These are phyloP conservation scores for Actinia equina DNA, from an alignment of 64 coral and sea anemone genomes.

Conservation along the genomic window DNA sequence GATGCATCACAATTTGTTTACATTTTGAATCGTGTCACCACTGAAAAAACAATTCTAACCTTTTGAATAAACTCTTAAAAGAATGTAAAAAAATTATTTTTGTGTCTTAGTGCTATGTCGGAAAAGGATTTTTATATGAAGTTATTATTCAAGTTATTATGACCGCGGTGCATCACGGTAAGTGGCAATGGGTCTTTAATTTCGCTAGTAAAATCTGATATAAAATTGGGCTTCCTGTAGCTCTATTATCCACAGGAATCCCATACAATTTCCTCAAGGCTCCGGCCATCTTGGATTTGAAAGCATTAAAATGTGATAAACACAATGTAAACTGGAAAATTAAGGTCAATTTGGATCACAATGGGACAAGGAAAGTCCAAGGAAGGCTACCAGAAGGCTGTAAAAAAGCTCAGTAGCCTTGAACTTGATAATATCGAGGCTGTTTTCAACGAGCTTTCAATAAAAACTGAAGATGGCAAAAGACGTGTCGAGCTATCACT, in stretches of 20 bases:
- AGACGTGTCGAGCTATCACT: conserved; percentile 69
- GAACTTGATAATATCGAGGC: conserved; percentile 87
- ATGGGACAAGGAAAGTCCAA: conserved; percentile 90
- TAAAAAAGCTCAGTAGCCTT: conserved; percentile 79
- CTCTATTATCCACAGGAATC: not conserved
- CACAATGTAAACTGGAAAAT: not conserved
- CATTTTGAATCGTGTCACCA: too few species aligned
- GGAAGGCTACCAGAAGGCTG: conserved; percentile 76
- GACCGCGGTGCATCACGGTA: too few species aligned
- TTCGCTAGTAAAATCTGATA: too few species aligned
- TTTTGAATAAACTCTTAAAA: too few species aligned
- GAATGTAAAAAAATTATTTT: too few species aligned
- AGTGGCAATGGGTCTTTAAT: too few species aligned
- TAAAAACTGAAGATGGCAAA: conserved; percentile 69
- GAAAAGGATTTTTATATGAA: too few species aligned
- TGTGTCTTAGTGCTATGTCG: too few species aligned
- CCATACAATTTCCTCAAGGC: not conserved
- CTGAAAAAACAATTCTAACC: too few species aligned
- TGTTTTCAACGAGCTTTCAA: conserved; percentile 88
- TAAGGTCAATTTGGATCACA: not conserved
- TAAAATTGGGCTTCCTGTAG: too few species aligned
- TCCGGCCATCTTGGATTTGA: not conserved
- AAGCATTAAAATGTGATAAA: not conserved
- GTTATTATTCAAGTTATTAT: too few species aligned
- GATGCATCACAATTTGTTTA: too few species aligned